Conservation (phyloP, 92 coral and sea anemone species). For the Diadumene lineata region DNA sequence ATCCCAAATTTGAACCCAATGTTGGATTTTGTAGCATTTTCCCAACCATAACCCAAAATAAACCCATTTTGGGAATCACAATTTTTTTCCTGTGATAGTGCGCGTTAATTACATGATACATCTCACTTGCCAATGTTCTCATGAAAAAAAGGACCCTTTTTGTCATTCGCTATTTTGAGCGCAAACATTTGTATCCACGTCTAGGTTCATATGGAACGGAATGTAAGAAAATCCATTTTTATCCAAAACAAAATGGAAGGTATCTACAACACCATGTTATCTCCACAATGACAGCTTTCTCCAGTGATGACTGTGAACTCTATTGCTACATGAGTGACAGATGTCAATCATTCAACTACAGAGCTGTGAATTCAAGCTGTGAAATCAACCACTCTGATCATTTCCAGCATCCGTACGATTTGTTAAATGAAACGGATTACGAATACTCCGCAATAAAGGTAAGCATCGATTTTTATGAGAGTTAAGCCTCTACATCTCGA, state of each 20-base stretch:
- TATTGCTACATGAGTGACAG: conserved; percentile 17
- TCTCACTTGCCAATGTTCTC: too few relatives aligned
- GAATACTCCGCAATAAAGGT: conserved; percentile 13
- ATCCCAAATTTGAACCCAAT: too few relatives aligned
- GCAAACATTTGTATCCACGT: not conserved
- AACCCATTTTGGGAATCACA: too few relatives aligned
- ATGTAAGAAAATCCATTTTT: not conserved
- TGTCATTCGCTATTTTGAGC: too few relatives aligned
- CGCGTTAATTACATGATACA: too few relatives aligned
- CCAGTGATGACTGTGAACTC: not conserved
- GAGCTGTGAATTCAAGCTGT: conserved; percentile 7
- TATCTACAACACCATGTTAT: conserved; percentile 9
- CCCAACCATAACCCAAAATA: too few relatives aligned
- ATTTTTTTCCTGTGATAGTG: too few relatives aligned
- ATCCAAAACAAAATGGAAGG: not conserved
- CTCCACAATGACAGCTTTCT: not conserved
- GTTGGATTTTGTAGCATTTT: too few relatives aligned
- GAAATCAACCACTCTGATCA: conserved; percentile 27
- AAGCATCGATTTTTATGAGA: too few relatives aligned
- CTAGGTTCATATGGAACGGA: not conserved
- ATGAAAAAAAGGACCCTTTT: too few relatives aligned
- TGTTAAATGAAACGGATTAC: conserved; percentile 9
- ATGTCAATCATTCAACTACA: conserved; percentile 28
- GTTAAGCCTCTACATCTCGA: too few relatives aligned
- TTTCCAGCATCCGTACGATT: conserved; percentile 23